A percentile compares a stretch with the other conserved stretches of the same genome.
Conservation (phyloP, 1,140 invertebrate genomes). For the Brachionus plicatilis region DNA sequence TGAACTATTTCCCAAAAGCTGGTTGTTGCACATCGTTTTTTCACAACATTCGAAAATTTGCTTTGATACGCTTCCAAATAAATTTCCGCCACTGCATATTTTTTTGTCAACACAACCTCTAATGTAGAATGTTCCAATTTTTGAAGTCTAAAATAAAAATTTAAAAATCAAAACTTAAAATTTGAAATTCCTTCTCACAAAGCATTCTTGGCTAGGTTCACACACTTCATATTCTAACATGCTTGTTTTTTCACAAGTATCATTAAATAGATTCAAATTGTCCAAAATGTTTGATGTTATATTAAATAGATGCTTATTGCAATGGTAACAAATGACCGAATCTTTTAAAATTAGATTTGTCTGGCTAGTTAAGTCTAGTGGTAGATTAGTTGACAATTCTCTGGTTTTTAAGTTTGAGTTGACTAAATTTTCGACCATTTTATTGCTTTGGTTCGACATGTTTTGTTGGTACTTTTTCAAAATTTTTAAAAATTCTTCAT, state of each 20-base stretch:
- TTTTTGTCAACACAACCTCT: neutral
- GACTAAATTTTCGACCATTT: neutral
- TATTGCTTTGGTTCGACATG: neutral
- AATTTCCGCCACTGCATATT: neutral
- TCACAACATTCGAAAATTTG: neutral
- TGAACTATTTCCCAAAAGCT: neutral
- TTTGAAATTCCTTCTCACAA: neutral
- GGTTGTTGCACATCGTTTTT: neutral
- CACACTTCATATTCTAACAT: neutral
- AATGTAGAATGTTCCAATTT: neutral
- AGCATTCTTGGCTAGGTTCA: neutral
- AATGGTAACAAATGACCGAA: neutral
- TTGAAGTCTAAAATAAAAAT: neutral
- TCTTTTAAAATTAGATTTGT: neutral
- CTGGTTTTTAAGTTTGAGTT: neutral
- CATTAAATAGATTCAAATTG: neutral
- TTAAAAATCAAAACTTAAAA: neutral
- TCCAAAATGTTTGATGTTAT: neutral
- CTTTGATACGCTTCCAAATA: neutral
- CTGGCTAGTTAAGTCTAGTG: neutral
- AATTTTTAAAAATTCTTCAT: neutral
- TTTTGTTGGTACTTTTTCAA: neutral
- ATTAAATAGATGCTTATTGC: neutral
- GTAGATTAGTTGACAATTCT: neutral
- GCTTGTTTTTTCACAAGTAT: neutral